Evolutionary conservation across 2,888 invertebrate species (phyloP).

Genomic region (Eupithecia exiguata): DNA sequence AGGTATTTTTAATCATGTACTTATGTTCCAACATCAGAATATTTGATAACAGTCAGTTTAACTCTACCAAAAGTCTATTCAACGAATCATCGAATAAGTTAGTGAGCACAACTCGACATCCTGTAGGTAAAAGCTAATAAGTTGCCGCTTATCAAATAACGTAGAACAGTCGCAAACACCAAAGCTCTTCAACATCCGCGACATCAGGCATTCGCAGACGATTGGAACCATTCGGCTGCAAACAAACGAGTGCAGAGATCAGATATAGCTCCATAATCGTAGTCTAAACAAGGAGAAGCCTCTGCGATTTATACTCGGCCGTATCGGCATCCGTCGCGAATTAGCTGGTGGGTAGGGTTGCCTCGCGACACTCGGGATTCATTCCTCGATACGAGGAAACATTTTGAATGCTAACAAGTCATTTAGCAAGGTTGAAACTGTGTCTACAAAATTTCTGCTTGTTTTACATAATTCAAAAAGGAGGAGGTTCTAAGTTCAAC

Average conservation of each 20-base stretch:
- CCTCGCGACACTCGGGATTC: constrained; percentile 16
- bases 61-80: no score
- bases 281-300: constrained; percentile 59
- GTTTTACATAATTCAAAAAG: not conserved
- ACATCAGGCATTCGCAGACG: constrained; percentile 1
- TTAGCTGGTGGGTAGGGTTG: constrained; percentile 45
- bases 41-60: not conserved
- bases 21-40: not conserved
- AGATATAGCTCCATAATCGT: constrained; percentile 47
- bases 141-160: not conserved
- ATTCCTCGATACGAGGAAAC: not conserved
- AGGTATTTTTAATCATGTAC: no score
- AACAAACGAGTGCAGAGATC: constrained; percentile 21
- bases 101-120: not conserved
- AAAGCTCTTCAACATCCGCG: not conserved
- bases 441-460: not conserved
- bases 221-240: constrained; percentile 12
- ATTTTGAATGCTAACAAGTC: not conserved
- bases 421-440: not conserved
- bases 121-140: not conserved
- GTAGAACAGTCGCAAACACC: not conserved
- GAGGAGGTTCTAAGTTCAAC: not conserved
- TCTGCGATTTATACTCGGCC: constrained; percentile 46
- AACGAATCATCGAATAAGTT: not conserved
- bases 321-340: constrained; percentile 41